Conservation (phyloP, 2,113 vertebrate genomes). For the Notothenia coriiceps region DNA sequence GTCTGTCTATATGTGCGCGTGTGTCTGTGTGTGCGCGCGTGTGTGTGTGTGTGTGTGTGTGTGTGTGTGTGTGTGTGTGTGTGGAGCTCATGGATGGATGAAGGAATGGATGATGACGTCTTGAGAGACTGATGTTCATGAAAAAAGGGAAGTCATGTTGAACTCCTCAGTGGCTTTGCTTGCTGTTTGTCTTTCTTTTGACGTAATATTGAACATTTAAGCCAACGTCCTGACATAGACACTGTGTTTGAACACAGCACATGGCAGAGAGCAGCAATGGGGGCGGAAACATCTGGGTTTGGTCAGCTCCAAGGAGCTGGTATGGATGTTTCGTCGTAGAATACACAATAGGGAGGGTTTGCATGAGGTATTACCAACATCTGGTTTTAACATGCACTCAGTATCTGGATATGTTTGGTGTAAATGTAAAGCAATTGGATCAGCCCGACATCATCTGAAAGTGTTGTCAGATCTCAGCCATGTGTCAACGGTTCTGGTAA, state of each 20-base stretch:
- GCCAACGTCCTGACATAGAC: not conserved
- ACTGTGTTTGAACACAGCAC: not conserved
- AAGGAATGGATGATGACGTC: conserved; percentile 75
- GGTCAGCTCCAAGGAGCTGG: not conserved
- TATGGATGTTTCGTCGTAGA: not conserved
- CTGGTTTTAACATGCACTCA: not conserved
- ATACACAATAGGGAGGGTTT: not conserved
- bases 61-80: too few relatives aligned
- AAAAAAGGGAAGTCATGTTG: not conserved
- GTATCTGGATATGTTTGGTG: not conserved
- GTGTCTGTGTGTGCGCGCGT: too few relatives aligned
- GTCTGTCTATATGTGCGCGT: too few relatives aligned
- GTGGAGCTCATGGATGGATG: not conserved
- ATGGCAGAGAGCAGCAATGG: not conserved
- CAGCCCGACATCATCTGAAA: not conserved
- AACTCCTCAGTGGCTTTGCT: conserved; percentile 24
- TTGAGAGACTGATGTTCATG: conserved; percentile 75
- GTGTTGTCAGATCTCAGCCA: not conserved
- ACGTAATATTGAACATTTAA: conserved; percentile 6
- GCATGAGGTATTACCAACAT: conserved; percentile 4
- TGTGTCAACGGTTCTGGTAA: not conserved
- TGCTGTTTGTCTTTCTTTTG: conserved; percentile 10
- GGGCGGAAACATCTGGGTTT: conserved; percentile 6
- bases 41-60: too few relatives aligned
- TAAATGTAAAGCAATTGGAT: not conserved